Conservation (phyloP, 2,888 invertebrate species). For the Mactromeris polynyma region DNA sequence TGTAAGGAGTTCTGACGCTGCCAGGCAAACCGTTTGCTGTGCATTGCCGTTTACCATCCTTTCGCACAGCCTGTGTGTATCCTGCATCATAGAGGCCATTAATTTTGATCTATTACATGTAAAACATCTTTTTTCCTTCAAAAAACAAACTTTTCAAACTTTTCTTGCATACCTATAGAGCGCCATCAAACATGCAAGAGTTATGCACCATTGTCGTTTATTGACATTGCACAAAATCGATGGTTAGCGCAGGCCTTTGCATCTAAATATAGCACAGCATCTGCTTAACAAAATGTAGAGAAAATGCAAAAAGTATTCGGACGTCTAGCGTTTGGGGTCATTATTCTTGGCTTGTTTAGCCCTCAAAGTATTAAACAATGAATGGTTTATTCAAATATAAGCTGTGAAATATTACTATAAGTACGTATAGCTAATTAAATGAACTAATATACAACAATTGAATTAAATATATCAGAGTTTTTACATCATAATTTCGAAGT, state of each 20-base stretch:
- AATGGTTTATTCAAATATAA: constrained; percentile 3
- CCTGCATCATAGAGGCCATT: constrained; percentile 22
- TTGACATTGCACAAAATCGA: constrained; percentile 78
- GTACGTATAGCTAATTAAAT: not conserved
- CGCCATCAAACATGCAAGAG: constrained; percentile 77
- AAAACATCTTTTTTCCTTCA: constrained; percentile 28
- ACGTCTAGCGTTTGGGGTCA: not conserved
- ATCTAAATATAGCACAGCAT: constrained; percentile 81
- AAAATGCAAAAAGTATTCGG: constrained; percentile 37
- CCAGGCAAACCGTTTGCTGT: constrained; percentile 1
- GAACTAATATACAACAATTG: not conserved
- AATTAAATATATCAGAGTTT: not conserved
- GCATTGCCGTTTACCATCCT: not conserved
- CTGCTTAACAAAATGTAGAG: constrained; percentile 51
- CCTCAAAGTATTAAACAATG: not conserved
- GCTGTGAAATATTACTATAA: not conserved
- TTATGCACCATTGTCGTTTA: constrained; percentile 80
- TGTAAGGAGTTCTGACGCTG: constrained; percentile 26
- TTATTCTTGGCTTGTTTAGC: not conserved
- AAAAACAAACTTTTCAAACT: constrained; percentile 47
- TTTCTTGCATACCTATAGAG: constrained; percentile 65
- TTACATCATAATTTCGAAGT: not conserved
- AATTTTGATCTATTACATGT: constrained; percentile 41
- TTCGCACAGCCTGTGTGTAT: constrained; percentile 19
- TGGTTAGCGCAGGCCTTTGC: constrained; percentile 80